Evolutionary conservation across 2,113 vertebrate genomes (phyloP).

Genomic region (Nestor notabilis): DNA sequence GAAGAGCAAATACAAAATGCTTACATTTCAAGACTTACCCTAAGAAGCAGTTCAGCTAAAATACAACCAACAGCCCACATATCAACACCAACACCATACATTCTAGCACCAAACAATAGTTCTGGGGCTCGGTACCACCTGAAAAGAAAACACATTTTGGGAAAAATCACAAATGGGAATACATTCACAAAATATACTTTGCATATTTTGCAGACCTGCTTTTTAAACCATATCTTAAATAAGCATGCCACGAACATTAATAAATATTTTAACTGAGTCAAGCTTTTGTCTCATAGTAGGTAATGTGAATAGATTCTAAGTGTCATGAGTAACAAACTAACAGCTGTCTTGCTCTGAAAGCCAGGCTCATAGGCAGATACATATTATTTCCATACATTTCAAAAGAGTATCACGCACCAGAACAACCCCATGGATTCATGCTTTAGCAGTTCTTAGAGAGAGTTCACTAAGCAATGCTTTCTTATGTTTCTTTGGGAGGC

Average conservation of each 20-base stretch:
- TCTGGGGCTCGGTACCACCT: slow-evolving; percentile 98
- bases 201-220: not conserved
- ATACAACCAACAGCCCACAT: slow-evolving; percentile 99
- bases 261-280: not conserved
- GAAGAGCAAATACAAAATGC: not conserved
- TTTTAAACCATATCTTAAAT: not conserved
- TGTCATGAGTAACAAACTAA: not conserved
- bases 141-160: slow-evolving; percentile 10
- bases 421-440: not conserved
- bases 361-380: not conserved
- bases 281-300: not conserved
- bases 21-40: slow-evolving; percentile 78
- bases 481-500: not conserved
- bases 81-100: slow-evolving; percentile 97
- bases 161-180: not conserved
- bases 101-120: slow-evolving; percentile 93
- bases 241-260: not conserved
- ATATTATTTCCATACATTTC: not conserved
- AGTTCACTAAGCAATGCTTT: not conserved
- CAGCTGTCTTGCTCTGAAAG: not conserved
- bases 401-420: not conserved
- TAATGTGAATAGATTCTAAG: not conserved
- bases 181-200: not conserved
- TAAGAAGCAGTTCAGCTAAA: slow-evolving; percentile 92
- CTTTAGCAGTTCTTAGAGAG: not conserved